Percentiles rank a stretch among this genome's conserved stretches.
These are phyloP conservation scores for Drosophila quinaria DNA, from an alignment of 2,888 invertebrate genomes.

Conservation along the genomic window DNA sequence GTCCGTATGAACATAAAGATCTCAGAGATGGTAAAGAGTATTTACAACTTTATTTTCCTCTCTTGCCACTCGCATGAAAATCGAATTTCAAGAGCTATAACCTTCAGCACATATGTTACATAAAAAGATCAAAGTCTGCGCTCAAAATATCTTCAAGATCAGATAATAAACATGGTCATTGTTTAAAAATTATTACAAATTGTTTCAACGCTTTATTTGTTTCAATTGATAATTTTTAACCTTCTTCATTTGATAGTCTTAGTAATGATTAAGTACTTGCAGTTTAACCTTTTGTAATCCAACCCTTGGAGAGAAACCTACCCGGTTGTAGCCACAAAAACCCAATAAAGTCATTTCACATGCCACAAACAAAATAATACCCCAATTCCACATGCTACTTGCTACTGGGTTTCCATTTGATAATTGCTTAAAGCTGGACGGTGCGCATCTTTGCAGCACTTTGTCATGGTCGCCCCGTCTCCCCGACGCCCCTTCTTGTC, in stretches of 20 bases:
- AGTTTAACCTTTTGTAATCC: conserved; percentile 46
- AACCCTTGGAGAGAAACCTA: conserved; percentile 27
- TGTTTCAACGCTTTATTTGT: neutral
- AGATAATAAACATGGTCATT: too few species aligned
- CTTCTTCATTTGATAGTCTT: neutral
- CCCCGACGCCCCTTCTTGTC: neutral
- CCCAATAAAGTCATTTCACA: conserved; percentile 37
- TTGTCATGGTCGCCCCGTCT: conserved; percentile 42
- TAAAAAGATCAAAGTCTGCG: too few species aligned
- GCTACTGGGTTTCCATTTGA: conserved; percentile 62
- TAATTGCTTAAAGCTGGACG: conserved; percentile 71
- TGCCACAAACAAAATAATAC: conserved; percentile 55
- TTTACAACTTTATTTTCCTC: too few species aligned
- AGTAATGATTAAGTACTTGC: neutral
- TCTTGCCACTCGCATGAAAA: too few species aligned
- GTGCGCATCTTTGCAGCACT: conserved; percentile 46
- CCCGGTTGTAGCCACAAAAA: conserved; percentile 35
- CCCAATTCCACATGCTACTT: conserved; percentile 11
- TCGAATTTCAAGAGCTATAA: too few species aligned
- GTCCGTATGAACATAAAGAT: too few species aligned
- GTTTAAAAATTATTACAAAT: neutral
- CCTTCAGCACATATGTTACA: too few species aligned
- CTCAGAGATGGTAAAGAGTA: too few species aligned
- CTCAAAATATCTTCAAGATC: too few species aligned
- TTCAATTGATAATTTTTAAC: neutral